Conservation (phyloP, 2,888 invertebrate species). For the Hedychridium roseum region DNA sequence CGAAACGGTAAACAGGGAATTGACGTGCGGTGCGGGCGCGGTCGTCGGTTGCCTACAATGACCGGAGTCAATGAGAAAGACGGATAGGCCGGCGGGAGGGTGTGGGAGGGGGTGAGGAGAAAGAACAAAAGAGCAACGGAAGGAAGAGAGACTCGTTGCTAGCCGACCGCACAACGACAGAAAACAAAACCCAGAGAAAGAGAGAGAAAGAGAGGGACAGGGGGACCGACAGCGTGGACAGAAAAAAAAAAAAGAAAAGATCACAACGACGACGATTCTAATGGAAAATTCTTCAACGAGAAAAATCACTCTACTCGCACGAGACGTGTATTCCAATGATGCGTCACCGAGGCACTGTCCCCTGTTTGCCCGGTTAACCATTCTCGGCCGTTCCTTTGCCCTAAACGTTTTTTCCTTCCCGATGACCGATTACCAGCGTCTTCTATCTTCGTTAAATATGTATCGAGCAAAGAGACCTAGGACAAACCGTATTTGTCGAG, state of each 20-base stretch:
- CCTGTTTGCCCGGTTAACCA: no score
- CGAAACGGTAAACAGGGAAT: constrained; percentile 12
- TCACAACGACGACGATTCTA: no score
- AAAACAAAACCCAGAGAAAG: constrained; percentile 7
- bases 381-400: no score
- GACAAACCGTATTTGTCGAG: no score
- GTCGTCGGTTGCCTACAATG: constrained; percentile 1
- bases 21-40: constrained; percentile 4
- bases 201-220: constrained; percentile 10
- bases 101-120: constrained; percentile 16
- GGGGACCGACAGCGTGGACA: constrained; percentile 12
- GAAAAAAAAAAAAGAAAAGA: constrained; percentile 17
- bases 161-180: not conserved
- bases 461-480: no score
- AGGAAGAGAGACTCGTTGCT: not conserved
- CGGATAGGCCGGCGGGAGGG: constrained; percentile 12
- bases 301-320: no score
- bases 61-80: constrained; percentile 13
- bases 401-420: no score
- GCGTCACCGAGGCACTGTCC: no score
- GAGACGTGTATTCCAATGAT: no score
- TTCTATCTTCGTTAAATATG: no score
- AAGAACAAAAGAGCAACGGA: constrained; percentile 23
- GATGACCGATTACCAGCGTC: no score
- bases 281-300: no score